Evolutionary conservation across 2,113 vertebrate genomes (phyloP).

Genomic region (Catharus minimus): DNA sequence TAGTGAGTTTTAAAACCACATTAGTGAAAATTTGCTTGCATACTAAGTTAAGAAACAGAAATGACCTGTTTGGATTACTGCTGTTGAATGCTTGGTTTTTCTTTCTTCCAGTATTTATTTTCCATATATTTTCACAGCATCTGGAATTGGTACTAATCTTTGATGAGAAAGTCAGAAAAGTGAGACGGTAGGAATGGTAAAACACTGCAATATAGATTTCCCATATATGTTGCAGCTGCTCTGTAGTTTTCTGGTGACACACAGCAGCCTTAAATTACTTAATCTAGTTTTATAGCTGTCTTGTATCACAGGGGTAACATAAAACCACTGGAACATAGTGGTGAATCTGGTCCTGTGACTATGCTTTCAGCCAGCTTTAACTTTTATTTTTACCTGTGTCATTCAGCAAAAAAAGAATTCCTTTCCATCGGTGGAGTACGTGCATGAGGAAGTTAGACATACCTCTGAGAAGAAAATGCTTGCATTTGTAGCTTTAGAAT

Average conservation of each 20-base stretch:
- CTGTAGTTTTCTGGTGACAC: not conserved
- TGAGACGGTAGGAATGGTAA: not conserved
- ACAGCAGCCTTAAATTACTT: conserved; percentile 14
- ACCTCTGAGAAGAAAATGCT: not conserved
- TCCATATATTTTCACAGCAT: not conserved
- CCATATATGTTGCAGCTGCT: not conserved
- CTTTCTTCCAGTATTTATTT: not conserved
- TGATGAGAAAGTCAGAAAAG: conserved; percentile 12
- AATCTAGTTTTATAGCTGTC: conserved; percentile 24
- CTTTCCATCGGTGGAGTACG: not conserved
- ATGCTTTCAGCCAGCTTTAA: not conserved
- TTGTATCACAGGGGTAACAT: not conserved
- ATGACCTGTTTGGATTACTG: not conserved
- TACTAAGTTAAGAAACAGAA: conserved; percentile 6
- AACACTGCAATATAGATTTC: not conserved
- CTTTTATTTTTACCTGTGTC: not conserved
- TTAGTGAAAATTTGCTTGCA: not conserved
- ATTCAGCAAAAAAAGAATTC: not conserved
- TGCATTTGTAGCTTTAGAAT: not conserved
- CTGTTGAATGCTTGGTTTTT: not conserved
- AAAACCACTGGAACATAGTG: not conserved
- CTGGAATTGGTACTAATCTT: not conserved
- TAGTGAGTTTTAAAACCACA: not conserved
- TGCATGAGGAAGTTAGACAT: not conserved
- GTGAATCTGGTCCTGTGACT: not conserved